Evolutionary conservation across 2,888 invertebrate genomes (phyloP).

Genomic region (Drosophila niveifrons): DNA sequence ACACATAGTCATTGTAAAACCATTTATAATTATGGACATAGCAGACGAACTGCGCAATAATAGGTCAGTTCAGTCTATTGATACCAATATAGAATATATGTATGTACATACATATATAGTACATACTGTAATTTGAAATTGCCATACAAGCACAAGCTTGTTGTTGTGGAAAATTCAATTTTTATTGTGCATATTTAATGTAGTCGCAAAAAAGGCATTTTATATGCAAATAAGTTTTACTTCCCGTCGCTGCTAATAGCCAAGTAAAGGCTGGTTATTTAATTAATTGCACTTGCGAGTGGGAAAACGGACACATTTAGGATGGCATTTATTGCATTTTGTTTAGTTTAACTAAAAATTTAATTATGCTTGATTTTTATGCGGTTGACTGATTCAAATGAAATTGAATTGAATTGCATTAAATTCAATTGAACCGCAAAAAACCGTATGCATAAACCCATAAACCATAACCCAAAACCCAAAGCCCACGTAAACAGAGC

Average conservation of each 20-base stretch:
- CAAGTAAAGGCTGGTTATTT: slow-evolving; percentile 65
- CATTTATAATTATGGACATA: slow-evolving; percentile 76
- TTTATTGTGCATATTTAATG: slow-evolving; percentile 77
- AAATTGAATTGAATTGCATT: slow-evolving; percentile 49
- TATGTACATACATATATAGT: background rate
- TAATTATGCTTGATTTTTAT: slow-evolving; percentile 69
- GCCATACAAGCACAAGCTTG: slow-evolving; percentile 1
- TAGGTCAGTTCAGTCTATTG: slow-evolving; percentile 37
- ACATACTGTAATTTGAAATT: slow-evolving; percentile 2
- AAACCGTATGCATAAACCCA: background rate
- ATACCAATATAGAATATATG: background rate
- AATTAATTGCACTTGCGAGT: slow-evolving; percentile 63
- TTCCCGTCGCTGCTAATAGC: slow-evolving; percentile 18
- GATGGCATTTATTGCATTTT: slow-evolving; percentile 56
- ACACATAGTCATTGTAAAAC: slow-evolving; percentile 79
- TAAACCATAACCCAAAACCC: slow-evolving; percentile 32
- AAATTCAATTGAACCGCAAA: slow-evolving; percentile 23
- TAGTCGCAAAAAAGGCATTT: slow-evolving; percentile 57
- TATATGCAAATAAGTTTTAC: slow-evolving; percentile 66
- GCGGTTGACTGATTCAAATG: slow-evolving; percentile 53
- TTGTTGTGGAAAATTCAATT: slow-evolving; percentile 67
- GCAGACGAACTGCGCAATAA: slow-evolving; percentile 25
- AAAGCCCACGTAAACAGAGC: background rate
- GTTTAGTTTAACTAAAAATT: slow-evolving; percentile 68
- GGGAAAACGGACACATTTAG: slow-evolving; percentile 37